Evolutionary conservation across 2,797 vertebrate genomes (phyloP).

Genomic region (Streptopelia turtur): DNA sequence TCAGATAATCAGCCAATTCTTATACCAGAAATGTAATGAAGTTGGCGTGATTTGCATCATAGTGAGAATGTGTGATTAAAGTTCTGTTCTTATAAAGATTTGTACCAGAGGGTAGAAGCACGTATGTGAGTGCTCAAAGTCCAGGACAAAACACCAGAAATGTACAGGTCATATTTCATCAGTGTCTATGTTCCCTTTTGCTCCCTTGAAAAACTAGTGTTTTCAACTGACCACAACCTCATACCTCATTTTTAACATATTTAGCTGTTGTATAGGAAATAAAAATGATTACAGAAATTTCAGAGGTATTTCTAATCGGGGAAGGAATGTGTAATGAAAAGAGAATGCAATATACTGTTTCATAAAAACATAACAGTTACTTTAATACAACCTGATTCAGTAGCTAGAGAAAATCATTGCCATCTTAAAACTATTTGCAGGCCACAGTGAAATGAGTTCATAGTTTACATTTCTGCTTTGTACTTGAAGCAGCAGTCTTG

Average conservation of each 20-base stretch:
- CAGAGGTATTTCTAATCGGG: neutral
- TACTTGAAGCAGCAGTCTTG: neutral
- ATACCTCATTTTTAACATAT: neutral
- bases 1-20: neutral
- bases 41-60: neutral
- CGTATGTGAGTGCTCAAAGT: neutral
- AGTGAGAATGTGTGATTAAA: neutral
- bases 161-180: neutral
- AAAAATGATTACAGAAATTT: neutral
- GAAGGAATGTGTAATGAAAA: neutral
- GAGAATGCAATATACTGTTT: neutral
- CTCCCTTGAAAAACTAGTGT: neutral
- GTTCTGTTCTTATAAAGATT: neutral
- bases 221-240: neutral
- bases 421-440: neutral
- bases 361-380: neutral
- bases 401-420: neutral
- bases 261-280: neutral
- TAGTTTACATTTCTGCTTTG: neutral
- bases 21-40: neutral
- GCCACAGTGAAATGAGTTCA: neutral
- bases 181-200: neutral
- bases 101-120: neutral
- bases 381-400: neutral
- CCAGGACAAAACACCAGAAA: neutral